phyloP scores from a whole-genome alignment of 2,797 vertebrate species.

The Scyliorhinus canicula region DNA sequence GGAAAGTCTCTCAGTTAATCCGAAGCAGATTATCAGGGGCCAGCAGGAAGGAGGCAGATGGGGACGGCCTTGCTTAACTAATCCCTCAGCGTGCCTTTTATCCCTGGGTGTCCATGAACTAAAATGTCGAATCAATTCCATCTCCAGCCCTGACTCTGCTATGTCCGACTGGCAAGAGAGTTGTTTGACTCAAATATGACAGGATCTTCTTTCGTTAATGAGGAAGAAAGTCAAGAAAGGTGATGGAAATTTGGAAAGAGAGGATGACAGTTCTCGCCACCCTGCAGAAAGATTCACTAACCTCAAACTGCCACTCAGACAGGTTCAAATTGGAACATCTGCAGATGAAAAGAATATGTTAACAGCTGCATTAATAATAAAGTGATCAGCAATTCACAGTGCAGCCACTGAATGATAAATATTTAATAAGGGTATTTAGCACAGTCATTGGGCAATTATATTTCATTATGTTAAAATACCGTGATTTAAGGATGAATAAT shows the following conservation, averaged over 20 bases:
- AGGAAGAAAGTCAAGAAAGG: neutral
- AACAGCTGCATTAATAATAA: neutral
- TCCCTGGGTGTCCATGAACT: neutral
- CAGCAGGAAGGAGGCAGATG: neutral
- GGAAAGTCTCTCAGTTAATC: neutral
- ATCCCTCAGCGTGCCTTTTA: neutral
- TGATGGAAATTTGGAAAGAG: neutral
- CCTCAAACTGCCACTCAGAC: neutral
- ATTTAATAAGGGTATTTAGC: constrained; percentile 33
- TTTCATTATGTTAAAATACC: constrained; percentile 21
- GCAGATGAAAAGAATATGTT: neutral
- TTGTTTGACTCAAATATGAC: neutral
- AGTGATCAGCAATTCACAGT: neutral
- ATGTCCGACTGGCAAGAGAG: neutral
- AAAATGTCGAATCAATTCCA: neutral
- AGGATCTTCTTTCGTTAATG: too few relatives aligned
- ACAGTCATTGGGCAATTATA: constrained; percentile 1
- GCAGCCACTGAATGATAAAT: neutral
- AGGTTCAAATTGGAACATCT: neutral
- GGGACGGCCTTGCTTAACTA: neutral
- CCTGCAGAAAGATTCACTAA: neutral
- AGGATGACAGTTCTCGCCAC: neutral
- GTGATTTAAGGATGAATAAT: neutral
- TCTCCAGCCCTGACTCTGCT: neutral
- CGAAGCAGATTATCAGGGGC: neutral